phyloP scores from a whole-genome alignment of 30 jellyfish, hydroid and myxozoan genomes.

The Chrysaora quinquecirrha region DNA sequence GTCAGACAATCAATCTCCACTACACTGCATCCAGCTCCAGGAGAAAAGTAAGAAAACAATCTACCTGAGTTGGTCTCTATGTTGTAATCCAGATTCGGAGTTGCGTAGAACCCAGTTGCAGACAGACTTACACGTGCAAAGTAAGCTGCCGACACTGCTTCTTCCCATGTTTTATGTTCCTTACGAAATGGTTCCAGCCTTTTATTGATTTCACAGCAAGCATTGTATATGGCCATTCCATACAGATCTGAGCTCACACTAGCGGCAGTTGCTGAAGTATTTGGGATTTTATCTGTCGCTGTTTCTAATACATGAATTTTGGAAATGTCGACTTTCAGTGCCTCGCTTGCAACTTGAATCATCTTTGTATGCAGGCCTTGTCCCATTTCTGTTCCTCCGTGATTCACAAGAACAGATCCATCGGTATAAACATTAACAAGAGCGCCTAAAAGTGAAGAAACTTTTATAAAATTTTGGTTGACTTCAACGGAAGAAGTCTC shows the following conservation, averaged over 20 bases:
- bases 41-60: constrained; percentile 18
- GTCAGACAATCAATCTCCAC: too few species aligned
- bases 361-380: too few species aligned
- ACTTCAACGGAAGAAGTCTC: too few species aligned
- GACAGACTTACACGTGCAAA: constrained; percentile 33
- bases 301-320: too few species aligned
- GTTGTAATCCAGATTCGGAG: constrained; percentile 15
- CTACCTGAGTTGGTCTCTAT: constrained; percentile 24
- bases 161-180: constrained; percentile 42
- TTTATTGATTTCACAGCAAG: constrained; percentile 40
- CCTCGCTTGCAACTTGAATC: too few species aligned
- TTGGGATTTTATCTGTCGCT: constrained; percentile 53
- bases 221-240: constrained; percentile 57
- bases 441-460: background rate
- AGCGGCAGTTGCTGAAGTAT: constrained; percentile 59
- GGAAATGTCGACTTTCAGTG: too few species aligned
- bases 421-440: too few species aligned
- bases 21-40: constrained; percentile 47
- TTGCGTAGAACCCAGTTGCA: too few species aligned
- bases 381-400: too few species aligned
- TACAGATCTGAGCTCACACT: constrained; percentile 55
- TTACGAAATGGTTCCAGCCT: constrained; percentile 33
- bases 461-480: background rate
- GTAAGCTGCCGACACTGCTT: constrained; percentile 47
- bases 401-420: too few species aligned